Percentiles rank a stretch among this genome's conserved stretches.
Evolutionary conservation across 1,140 invertebrate species (phyloP).

Genomic region (Probaryconus sp.): DNA sequence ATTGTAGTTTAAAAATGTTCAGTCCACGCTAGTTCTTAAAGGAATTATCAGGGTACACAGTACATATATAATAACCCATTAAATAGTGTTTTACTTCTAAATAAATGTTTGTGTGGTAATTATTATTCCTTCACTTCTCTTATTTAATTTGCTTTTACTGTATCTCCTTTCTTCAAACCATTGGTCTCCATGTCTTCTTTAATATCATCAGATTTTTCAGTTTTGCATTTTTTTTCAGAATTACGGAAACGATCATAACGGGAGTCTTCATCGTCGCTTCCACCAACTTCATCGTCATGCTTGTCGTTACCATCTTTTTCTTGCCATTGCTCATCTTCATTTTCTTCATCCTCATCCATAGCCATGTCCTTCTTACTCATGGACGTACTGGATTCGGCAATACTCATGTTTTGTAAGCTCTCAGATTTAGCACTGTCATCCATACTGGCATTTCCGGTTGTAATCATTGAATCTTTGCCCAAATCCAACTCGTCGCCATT

Average conservation of each 20-base stretch:
- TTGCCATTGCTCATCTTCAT: constrained; percentile 85
- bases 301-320: constrained; percentile 86
- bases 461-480: constrained; percentile 29
- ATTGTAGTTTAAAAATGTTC: too few species aligned
- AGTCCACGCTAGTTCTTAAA: too few species aligned
- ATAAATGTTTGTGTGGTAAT: too few species aligned
- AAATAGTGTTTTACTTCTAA: too few species aligned
- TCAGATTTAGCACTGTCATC: constrained; percentile 50
- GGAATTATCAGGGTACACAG: too few species aligned
- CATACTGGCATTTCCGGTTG: constrained; percentile 34
- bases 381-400: constrained; percentile 33
- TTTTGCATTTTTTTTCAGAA: constrained; percentile 76
- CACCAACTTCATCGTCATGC: constrained; percentile 80
- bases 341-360: constrained; percentile 77
- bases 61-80: too few species aligned
- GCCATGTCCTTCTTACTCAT: constrained; percentile 40
- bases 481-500: constrained; percentile 56
- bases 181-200: constrained; percentile 63
- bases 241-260: constrained; percentile 80
- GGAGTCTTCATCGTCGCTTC: constrained; percentile 84
- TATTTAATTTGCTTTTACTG: too few species aligned
- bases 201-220: constrained; percentile 69
- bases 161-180: constrained; percentile 61
- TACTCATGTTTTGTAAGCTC: constrained; percentile 33
- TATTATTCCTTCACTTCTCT: too few species aligned